phyloP scores from a whole-genome alignment of 2,888 invertebrate genomes.

The Stenichneumon culpator region DNA sequence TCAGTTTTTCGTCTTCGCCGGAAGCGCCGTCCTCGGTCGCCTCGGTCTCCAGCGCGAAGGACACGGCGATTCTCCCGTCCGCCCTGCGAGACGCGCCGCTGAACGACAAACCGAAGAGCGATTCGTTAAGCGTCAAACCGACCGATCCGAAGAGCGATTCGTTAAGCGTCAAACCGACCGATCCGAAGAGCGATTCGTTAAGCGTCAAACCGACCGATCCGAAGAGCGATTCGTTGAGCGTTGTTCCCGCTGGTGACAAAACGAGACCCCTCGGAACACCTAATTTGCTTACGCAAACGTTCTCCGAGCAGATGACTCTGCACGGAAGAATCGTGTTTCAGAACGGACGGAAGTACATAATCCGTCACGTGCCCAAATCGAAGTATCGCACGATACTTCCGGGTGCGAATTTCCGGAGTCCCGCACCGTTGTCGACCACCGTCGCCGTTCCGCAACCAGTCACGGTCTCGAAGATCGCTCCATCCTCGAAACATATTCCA shows the following conservation, averaged over 20 bases:
- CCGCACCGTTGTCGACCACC: constrained; percentile 23
- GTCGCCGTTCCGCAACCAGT: constrained; percentile 4
- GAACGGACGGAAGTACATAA: constrained; percentile 75
- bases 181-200: neutral
- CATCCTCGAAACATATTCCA: neutral
- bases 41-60: neutral
- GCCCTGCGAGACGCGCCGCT: neutral
- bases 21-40: neutral
- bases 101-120: neutral
- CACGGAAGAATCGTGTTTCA: constrained; percentile 71
- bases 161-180: neutral
- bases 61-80: neutral
- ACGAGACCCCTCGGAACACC: neutral
- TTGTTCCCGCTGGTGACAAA: neutral
- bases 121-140: neutral
- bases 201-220: too few species aligned
- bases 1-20: neutral
- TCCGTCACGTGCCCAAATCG: constrained; percentile 62
- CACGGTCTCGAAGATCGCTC: neutral
- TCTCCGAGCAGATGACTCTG: constrained; percentile 64
- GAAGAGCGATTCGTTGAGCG: neutral
- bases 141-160: neutral
- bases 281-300: constrained; percentile 42
- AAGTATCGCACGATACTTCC: constrained; percentile 56
- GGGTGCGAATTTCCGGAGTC: constrained; percentile 40